Evolutionary conservation across 2,113 vertebrate genomes (phyloP), one percentile per base, ranked within the genome.

Genomic region (Myxocyprinus asiaticus): DNA sequence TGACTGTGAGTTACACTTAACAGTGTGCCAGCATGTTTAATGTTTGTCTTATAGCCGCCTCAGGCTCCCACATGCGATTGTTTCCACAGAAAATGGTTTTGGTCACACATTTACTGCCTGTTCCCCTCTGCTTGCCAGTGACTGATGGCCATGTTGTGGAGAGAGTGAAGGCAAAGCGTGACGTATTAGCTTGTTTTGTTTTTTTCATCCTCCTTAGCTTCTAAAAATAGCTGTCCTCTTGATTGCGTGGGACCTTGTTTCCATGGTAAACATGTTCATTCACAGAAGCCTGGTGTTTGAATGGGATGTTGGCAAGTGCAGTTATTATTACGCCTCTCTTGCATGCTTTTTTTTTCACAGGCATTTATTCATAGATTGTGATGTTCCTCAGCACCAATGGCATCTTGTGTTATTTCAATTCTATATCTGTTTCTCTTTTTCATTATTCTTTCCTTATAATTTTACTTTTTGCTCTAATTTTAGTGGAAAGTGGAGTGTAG

Each of bases 211-310:
- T 75, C 76, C 48, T 76, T 70, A 81, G 80, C 67, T 78, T 83
- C 91, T 92, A 93, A 89, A 91, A 92, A 93, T 92, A 93, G 86
- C 79, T 8, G 12, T 85, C 84, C 87, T 88, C 58, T 84, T 79
- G 81, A 86, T 88, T 87, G 86, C 86, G 87, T 81, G 69, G 82
- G 87, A 15, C 14, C 8, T 83, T 82, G 94, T 95, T 95, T 89
- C 96, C 91, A 92, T 80, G 85, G 92, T 91, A 95, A 95, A 93
- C 4, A 8, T 89, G 79, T 88, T 91, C 81, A 67, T 91, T 91
- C 89, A 90, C 86, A 83, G 87, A 87, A 86, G 89, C 88, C 67
- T 77, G 78, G 11, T 85, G 80, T 78, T 84, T 65, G 83, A 82
- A 67, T 84, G 83, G 82, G 76, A 73, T 81, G 83, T 80, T 81